phyloP scores from a whole-genome alignment of 2,797 vertebrate genomes.

The Muscicapa striata region DNA sequence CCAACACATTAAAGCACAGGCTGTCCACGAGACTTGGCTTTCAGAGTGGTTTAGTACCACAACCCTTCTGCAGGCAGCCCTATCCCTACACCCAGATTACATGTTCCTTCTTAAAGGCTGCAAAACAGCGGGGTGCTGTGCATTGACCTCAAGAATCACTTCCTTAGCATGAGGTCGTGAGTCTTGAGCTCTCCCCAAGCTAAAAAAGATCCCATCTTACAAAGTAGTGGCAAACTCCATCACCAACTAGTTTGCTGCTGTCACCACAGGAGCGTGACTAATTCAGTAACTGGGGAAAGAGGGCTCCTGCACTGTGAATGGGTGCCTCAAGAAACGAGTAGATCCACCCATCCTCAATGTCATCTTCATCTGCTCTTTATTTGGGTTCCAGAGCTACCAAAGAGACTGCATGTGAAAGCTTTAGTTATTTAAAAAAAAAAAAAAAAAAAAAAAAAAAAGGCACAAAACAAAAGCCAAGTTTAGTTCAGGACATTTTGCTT shows the following conservation, averaged over 20 bases:
- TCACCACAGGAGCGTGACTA: not conserved
- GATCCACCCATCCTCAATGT: not conserved
- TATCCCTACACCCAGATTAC: not conserved
- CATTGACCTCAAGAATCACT: not conserved
- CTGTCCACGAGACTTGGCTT: not conserved
- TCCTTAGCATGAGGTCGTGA: not conserved
- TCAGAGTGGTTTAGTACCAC: not conserved
- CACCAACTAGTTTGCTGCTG: not conserved
- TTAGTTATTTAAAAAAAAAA: not conserved
- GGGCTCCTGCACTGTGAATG: not conserved
- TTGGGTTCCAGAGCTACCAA: not conserved
- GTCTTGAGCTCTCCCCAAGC: not conserved
- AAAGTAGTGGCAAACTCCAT: not conserved
- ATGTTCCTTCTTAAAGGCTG: not conserved
- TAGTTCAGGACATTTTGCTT: not conserved
- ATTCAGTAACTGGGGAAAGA: not conserved
- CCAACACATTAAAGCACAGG: not conserved
- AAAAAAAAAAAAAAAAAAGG: not conserved
- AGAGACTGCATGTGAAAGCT: not conserved
- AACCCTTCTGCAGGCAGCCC: not conserved
- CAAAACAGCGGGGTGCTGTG: not conserved
- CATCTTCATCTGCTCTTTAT: not conserved
- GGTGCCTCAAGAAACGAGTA: not conserved
- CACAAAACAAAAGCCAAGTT: not conserved
- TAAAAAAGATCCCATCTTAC: not conserved